Conservation (phyloP, 2,797 vertebrate genomes). For the Podargus strigoides region DNA sequence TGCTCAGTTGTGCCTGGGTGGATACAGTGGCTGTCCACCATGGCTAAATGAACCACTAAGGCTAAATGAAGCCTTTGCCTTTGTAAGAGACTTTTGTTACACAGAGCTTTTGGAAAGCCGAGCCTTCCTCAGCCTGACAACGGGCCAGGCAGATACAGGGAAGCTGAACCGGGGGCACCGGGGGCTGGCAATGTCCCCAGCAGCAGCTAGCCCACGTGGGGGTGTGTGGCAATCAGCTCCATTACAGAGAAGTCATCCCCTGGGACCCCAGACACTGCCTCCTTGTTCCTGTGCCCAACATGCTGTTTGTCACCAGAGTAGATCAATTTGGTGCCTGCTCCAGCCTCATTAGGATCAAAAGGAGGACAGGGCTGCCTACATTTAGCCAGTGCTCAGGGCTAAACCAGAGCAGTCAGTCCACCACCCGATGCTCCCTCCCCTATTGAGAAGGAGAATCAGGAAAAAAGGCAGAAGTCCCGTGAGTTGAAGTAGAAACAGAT, state of each 20-base stretch:
- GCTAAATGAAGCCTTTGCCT: neutral
- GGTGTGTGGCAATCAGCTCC: neutral
- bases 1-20: rapidly evolving
- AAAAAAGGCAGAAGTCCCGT: too few species aligned
- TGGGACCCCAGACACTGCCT: neutral
- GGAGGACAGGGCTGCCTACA: too few species aligned
- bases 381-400: too few species aligned
- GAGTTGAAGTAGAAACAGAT: too few species aligned
- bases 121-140: neutral
- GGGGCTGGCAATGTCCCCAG: neutral
- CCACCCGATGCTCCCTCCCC: too few species aligned
- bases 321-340: neutral
- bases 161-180: neutral
- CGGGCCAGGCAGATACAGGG: neutral
- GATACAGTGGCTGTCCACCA: neutral
- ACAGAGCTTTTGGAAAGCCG: neutral
- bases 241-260: rapidly evolving
- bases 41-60: neutral
- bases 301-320: neutral
- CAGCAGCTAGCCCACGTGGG: neutral
- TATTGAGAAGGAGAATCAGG: too few species aligned
- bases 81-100: neutral
- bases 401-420: too few species aligned
- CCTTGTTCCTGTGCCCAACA: neutral
- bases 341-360: neutral